These are phyloP conservation scores for Eulithis prunata DNA, from an alignment of 2,888 invertebrate species.

Conservation along the genomic window DNA sequence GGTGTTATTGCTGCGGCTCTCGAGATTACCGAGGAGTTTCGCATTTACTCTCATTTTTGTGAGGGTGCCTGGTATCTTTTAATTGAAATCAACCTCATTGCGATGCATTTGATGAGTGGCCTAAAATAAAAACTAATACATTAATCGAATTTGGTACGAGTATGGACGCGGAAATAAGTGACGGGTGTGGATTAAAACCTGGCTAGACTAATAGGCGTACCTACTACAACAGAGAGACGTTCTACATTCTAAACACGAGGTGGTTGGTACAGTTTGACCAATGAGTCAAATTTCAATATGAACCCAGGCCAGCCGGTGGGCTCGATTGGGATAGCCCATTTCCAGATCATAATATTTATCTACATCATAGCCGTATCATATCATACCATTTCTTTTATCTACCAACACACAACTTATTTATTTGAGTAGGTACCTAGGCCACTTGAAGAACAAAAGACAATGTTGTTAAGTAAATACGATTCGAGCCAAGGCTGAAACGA, in stretches of 20 bases:
- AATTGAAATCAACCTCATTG: constrained; percentile 36
- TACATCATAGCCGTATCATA: neutral
- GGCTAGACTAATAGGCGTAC: too few relatives aligned
- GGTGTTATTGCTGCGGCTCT: constrained; percentile 50
- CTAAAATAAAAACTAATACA: constrained; percentile 7
- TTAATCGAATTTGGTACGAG: neutral
- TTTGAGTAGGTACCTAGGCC: neutral
- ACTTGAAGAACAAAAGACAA: neutral
- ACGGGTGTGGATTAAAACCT: too few relatives aligned
- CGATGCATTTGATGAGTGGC: constrained; percentile 24
- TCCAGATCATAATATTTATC: too few relatives aligned
- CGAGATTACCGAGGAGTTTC: constrained; percentile 52
- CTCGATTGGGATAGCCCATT: too few relatives aligned
- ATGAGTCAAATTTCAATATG: too few relatives aligned
- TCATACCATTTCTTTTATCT: neutral
- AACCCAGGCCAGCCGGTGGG: too few relatives aligned
- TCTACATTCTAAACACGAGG: too few relatives aligned
- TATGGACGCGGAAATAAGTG: too few relatives aligned
- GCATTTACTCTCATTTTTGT: constrained; percentile 41
- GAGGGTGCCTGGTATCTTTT: constrained; percentile 32
- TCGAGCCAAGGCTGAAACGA: constrained; percentile 28
- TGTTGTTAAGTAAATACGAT: neutral
- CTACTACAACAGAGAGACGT: too few relatives aligned
- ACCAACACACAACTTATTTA: neutral
- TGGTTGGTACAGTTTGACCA: too few relatives aligned